A percentile compares a stretch with the other conserved stretches of the same genome.
Conservation (phyloP, 2,888 invertebrate species). For the Falcaria lacertinaria region DNA sequence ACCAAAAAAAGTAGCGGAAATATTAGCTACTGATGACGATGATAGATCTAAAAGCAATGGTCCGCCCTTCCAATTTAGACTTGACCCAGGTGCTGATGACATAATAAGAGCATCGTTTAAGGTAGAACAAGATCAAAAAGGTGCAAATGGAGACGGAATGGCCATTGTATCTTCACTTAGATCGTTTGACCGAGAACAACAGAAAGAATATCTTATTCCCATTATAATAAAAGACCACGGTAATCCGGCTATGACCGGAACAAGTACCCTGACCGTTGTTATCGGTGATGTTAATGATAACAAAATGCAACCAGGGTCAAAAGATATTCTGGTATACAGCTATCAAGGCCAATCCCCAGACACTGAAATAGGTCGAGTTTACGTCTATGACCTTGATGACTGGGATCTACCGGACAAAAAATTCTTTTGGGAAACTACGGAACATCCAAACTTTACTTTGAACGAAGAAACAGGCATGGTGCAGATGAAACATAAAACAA, state of each 20-base stretch:
- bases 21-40: constrained; percentile 95
- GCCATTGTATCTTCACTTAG: constrained; percentile 96
- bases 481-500: constrained; percentile 95
- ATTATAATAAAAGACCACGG: constrained; percentile 98
- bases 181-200: constrained; percentile 96
- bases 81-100: constrained; percentile 96
- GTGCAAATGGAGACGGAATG: constrained; percentile 98
- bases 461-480: constrained; percentile 97
- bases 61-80: constrained; percentile 96
- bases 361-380: constrained; percentile 95
- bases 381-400: constrained; percentile 98
- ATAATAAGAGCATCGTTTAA: constrained; percentile 96
- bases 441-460: constrained; percentile 92
- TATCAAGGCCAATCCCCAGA: constrained; percentile 95
- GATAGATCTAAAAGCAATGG: constrained; percentile 96
- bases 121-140: constrained; percentile 98
- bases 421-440: constrained; percentile 94
- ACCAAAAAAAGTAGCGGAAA: constrained; percentile 94
- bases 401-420: constrained; percentile 99
- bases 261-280: constrained; percentile 96
- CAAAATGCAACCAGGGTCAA: constrained; percentile 98
- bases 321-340: constrained; percentile 98
- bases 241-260: constrained; percentile 97
- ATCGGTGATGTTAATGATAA: constrained; percentile 99
- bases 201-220: constrained; percentile 97